A percentile compares a stretch with the other conserved stretches of the same genome.
phyloP scores from a whole-genome alignment of 2,113 vertebrate genomes.

The Cyprinus carpio region DNA sequence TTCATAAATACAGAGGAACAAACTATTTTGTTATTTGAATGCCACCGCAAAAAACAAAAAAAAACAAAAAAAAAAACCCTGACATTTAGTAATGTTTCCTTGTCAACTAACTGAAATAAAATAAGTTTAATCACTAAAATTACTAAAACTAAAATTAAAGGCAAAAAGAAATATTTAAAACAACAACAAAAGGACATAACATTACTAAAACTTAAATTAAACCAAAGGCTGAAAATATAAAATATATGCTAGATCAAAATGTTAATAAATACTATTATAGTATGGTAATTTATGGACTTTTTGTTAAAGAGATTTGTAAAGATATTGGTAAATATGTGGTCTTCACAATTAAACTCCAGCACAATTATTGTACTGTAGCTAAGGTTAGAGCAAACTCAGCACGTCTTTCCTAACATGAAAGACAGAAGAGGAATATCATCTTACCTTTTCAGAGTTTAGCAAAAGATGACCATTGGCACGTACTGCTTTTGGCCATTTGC shows the following conservation, averaged over 20 bases:
- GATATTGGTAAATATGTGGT: not conserved
- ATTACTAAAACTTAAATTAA: not conserved
- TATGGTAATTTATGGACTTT: not conserved
- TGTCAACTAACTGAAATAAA: not conserved
- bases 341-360: not conserved
- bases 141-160: not conserved
- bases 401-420: not conserved
- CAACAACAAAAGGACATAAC: not conserved
- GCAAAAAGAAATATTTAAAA: not conserved
- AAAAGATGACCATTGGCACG: constrained; percentile 97
- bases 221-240: not conserved
- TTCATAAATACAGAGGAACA: not conserved
- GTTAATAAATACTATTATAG: not conserved
- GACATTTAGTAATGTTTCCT: not conserved
- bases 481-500: constrained; percentile 92
- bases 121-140: not conserved
- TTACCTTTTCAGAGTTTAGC: constrained; percentile 97
- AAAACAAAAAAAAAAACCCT: not conserved
- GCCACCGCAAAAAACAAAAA: not conserved
- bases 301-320: not conserved
- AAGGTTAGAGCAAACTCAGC: not conserved
- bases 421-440: not conserved
- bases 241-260: not conserved
- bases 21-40: not conserved
- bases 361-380: not conserved